phyloP scores from a whole-genome alignment of 2,797 vertebrate species.

The Hippocampus kuda region DNA sequence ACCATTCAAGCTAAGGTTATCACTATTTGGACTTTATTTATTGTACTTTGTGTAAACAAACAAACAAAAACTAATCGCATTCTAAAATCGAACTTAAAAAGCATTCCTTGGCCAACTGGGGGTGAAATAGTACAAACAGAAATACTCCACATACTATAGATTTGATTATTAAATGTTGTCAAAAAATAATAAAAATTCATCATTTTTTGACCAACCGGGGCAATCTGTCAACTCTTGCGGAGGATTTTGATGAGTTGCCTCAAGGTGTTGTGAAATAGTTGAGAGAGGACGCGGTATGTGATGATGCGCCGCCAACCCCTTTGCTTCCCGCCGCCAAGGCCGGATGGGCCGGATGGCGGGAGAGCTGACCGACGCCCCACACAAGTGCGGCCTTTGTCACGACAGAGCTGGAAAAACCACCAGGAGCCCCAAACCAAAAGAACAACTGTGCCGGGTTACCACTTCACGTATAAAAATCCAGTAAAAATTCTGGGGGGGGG shows the following conservation, averaged over 20 bases:
- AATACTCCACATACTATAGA: no score
- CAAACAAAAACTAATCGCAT: no score
- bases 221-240: constrained; percentile 29
- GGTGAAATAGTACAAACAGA: no score
- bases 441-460: background rate
- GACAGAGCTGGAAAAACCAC: constrained; percentile 51
- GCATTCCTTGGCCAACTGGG: no score
- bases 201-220: background rate
- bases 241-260: constrained; percentile 48
- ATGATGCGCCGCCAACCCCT: constrained; percentile 42
- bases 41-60: no score
- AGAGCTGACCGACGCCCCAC: constrained; percentile 4
- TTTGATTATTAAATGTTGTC: no score
- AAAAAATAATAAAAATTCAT: background rate
- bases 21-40: background rate
- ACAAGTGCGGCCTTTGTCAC: constrained; percentile 55
- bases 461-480: no score
- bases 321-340: constrained; percentile 18
- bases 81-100: no score
- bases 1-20: no score
- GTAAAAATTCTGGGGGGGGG: no score
- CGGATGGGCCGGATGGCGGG: constrained; percentile 7
- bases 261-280: constrained; percentile 71
- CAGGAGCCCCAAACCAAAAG: constrained; percentile 7
- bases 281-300: constrained; percentile 59